A percentile compares a stretch with the other conserved stretches of the same genome.
These are phyloP conservation scores for Nasonovia ribisnigri DNA, from an alignment of 2,888 invertebrate genomes.

Conservation along the genomic window DNA sequence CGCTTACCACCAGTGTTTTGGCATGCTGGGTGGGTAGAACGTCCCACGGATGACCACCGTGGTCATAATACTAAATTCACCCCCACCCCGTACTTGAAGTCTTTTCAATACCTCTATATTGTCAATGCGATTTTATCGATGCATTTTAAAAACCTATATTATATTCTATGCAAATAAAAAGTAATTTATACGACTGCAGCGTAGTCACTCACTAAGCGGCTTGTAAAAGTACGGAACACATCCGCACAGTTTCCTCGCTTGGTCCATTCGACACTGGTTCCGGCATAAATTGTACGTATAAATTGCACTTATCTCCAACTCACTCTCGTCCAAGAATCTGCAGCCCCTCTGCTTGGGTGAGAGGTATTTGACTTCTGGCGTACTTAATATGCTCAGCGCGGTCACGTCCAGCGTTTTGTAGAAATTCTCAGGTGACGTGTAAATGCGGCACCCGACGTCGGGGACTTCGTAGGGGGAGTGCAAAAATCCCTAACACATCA, in stretches of 20 bases:
- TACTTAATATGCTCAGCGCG: slow-evolving; percentile 75
- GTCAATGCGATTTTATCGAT: neutral
- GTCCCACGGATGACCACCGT: no score
- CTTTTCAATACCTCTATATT: neutral
- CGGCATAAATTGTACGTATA: slow-evolving; percentile 70
- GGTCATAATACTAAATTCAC: neutral
- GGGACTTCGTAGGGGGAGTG: slow-evolving; percentile 80
- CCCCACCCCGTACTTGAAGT: no score
- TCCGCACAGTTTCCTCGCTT: slow-evolving; percentile 69
- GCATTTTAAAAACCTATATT: neutral
- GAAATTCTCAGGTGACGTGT: slow-evolving; percentile 69
- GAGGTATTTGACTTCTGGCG: slow-evolving; percentile 72
- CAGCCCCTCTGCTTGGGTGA: slow-evolving; percentile 69
- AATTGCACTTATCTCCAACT: slow-evolving; percentile 69
- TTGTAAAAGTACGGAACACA: slow-evolving; percentile 71
- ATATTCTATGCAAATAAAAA: neutral
- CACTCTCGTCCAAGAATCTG: slow-evolving; percentile 69
- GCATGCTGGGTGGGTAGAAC: no score
- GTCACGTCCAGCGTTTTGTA: slow-evolving; percentile 76
- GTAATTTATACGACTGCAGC: neutral
- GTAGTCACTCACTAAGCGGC: slow-evolving; percentile 67
- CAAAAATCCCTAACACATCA: slow-evolving; percentile 73
- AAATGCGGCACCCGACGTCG: slow-evolving; percentile 74
- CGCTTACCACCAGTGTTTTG: no score
- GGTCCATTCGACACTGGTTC: slow-evolving; percentile 70